Base-by-base conservation (phyloP, 2,888 invertebrate species). In the Protonemura montana region DNA sequence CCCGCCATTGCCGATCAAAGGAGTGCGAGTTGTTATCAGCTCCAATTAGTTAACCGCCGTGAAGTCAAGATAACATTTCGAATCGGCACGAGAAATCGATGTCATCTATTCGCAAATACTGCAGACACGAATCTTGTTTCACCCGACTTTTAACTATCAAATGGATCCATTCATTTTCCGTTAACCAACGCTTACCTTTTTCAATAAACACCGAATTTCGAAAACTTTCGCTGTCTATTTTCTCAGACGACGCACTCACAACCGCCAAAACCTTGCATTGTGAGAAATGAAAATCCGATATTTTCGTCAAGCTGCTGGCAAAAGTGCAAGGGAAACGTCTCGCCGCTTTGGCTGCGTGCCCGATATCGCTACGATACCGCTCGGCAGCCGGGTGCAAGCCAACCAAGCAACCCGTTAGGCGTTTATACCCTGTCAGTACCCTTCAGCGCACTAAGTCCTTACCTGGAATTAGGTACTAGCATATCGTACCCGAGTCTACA, bases 311-410 rank as follows among this genome's bases (percentile, higher is more conserved):
- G 59, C 13, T 10, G 59, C 13, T 59, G 59, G 59, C 59, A 59
- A 59, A 21, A 2, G 59, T 76, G 84, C 84, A 84, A 59, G 59
- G 10, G 21, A 27, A 59, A 3, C 59, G 84, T 84, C 84, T 84
- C 84, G 84, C 84, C 84, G 59, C 26, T 76, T 84, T 84, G 84
- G 84, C 84, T 26, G 84, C 59, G 27, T 76, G 84, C 84, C 84
- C 59, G 35, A 35, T 13, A 25, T 26, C n/a, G 2, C 27, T 0
- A 78, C 27, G 16, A 35, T 35, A 10, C 59, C 16, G 59, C 59
- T 2, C 16, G 59, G 1, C 2, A 59, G 59, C 59, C 21, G 59
- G 13, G 35, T 35, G 35, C 59, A 59, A 59, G 13, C 16, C 59
- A 1, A 59, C 7, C 21, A 13, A 59, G 13, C 59, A 21, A 10